Evolutionary conservation across 2,888 invertebrate genomes (phyloP).

Genomic region (Endomychus coccineus): DNA sequence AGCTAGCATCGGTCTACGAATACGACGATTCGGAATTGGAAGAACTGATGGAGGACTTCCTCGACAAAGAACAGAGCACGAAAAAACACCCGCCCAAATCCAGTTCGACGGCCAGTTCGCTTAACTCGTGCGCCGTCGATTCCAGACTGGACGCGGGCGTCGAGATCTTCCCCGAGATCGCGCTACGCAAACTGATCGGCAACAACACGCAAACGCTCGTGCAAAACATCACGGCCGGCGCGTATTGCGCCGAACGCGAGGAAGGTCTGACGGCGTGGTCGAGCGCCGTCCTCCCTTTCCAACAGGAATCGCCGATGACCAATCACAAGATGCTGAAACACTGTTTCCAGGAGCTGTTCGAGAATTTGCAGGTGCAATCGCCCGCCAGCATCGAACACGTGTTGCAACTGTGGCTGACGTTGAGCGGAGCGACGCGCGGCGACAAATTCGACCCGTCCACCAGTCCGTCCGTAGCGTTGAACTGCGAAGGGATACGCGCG

Average conservation of each 20-base stretch:
- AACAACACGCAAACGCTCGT: constrained; percentile 34
- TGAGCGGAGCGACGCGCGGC: constrained; percentile 54
- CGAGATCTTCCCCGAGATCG: constrained; percentile 69
- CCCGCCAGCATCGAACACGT: constrained; percentile 76
- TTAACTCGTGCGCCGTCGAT: constrained; percentile 65
- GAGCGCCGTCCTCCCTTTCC: constrained; percentile 41
- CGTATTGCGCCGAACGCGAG: constrained; percentile 37
- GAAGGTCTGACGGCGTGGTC: constrained; percentile 42
- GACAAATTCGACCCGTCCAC: constrained; percentile 52
- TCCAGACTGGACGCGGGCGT: constrained; percentile 73
- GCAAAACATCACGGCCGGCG: constrained; percentile 35
- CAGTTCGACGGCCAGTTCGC: constrained; percentile 29
- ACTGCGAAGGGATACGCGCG: constrained; percentile 56
- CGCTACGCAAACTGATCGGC: constrained; percentile 51
- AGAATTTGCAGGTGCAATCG: constrained; percentile 59
- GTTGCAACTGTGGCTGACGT: constrained; percentile 77
- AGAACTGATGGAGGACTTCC: constrained; percentile 64
- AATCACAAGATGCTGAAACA: constrained; percentile 57
- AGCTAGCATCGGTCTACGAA: constrained; percentile 64
- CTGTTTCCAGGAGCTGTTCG: constrained; percentile 63
- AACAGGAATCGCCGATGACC: constrained; percentile 39
- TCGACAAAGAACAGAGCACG: constrained; percentile 46
- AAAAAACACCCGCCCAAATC: constrained; percentile 23
- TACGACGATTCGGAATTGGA: constrained; percentile 78
- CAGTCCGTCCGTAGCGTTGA: constrained; percentile 58